Base-by-base conservation (phyloP, 2,797 vertebrate genomes). In the Alectoris magna region DNA sequence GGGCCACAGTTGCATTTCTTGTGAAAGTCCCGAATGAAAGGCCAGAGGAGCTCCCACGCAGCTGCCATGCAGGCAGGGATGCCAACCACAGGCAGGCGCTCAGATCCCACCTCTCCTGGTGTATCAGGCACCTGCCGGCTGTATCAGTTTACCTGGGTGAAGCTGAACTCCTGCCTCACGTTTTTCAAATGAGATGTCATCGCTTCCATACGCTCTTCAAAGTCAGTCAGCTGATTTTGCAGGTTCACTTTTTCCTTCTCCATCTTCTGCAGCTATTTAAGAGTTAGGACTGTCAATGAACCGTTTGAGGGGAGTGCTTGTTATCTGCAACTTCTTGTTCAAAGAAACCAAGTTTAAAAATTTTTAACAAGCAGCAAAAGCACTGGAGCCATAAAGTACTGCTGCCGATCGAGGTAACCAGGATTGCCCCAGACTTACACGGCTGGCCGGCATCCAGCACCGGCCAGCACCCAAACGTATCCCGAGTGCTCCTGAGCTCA, bases 161-260 rank as follows among this genome's bases (percentile, higher is more conserved):
- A 98, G 79, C 91, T 96, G 71, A 98, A 90, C 87, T 99, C 98
- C 41, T 99, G 98, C 27, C 95, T 98, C 43, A 98, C 96, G 44
- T 98, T 98, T 96, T 97, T 98, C 51, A 98, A 84, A 85, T 98
- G 97, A 58, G 98, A 97, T 3, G 90, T 49, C 97, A 98, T 97
- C 3, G 97, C 95, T 60, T 96, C 95, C 84, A 97, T 98, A 14
- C 97, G 94, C 27, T 99, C 98, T 84, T 98, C 97, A 87, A 96
- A 96, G 82, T 94, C 95, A 9, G 88, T 85, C 36, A 98, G 26
- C 90, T 98, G 97, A 91, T 98, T 98, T 36, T 98, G 97, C 87
- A 99, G 68, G 36, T 86, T 88, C 29, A 85, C 21, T 36, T 97
- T 97, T 80, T 98, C 97, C 46, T 95, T 97, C 46, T 98, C 97